Conservation (phyloP, 2,113 vertebrate species). For the Hydrochoerus hydrochaeris region DNA sequence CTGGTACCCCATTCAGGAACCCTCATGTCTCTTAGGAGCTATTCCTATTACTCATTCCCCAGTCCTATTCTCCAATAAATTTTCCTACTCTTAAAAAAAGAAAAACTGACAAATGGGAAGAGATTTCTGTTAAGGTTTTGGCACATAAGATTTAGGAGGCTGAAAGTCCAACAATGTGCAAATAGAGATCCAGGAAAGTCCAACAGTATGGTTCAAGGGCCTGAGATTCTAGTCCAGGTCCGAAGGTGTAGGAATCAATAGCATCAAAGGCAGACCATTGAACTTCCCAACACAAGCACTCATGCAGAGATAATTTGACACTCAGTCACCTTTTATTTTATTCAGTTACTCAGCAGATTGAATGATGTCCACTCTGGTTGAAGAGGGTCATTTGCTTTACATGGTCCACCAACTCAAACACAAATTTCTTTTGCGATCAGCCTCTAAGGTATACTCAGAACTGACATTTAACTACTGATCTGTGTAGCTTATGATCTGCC, state of each 20-base stretch:
- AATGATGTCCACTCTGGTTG: background rate
- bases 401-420: background rate
- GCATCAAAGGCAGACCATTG: accelerated
- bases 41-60: no score
- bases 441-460: background rate
- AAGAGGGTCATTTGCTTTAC: background rate
- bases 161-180: background rate
- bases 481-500: background rate
- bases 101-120: background rate
- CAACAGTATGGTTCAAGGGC: background rate
- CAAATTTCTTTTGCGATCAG: background rate
- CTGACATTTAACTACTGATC: background rate
- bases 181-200: background rate
- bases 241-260: background rate
- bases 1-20: no score
- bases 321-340: background rate
- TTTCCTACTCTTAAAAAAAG: no score
- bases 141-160: no score
- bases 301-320: background rate
- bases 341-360: background rate
- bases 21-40: no score
- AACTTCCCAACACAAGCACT: background rate
- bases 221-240: background rate
- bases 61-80: no score
- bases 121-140: background rate